Conservation (phyloP, 2,888 invertebrate genomes). For the Acleris sparsana region DNA sequence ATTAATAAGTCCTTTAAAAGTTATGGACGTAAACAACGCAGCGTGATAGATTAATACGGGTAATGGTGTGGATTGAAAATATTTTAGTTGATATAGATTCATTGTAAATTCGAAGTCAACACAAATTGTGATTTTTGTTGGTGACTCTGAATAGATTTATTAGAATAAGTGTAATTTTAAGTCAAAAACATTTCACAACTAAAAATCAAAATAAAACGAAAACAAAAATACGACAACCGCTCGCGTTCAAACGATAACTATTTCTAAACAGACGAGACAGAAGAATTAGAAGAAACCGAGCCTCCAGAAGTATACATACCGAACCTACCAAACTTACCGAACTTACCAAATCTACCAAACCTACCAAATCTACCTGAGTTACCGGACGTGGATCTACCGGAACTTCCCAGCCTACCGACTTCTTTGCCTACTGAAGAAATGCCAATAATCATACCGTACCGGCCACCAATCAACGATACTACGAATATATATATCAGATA, state of each 20-base stretch:
- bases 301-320: constrained; percentile 45
- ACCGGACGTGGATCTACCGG: constrained; percentile 16
- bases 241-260: constrained; percentile 54
- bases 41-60: neutral
- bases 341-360: constrained; percentile 21
- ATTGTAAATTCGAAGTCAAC: constrained; percentile 23
- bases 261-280: constrained; percentile 70
- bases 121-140: neutral
- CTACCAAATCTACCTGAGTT: constrained; percentile 21
- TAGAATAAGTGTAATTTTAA: constrained; percentile 6
- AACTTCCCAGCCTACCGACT: constrained; percentile 24
- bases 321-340: constrained; percentile 35
- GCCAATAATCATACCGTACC: constrained; percentile 46
- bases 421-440: constrained; percentile 50
- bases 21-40: constrained; percentile 2
- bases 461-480: constrained; percentile 65
- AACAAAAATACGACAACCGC: constrained; percentile 77
- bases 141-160: neutral
- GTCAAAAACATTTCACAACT: constrained; percentile 30
- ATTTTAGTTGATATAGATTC: neutral
- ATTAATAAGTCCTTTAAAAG: neutral
- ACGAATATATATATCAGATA: constrained; percentile 71
- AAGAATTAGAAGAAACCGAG: constrained; percentile 67
- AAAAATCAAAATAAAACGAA: constrained; percentile 5
- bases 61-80: constrained; percentile 24